Percentiles rank a stretch among this genome's conserved stretches.
These are phyloP conservation scores for Lasioglossum vierecki DNA, from an alignment of 2,888 invertebrate genomes.

Conservation along the genomic window DNA sequence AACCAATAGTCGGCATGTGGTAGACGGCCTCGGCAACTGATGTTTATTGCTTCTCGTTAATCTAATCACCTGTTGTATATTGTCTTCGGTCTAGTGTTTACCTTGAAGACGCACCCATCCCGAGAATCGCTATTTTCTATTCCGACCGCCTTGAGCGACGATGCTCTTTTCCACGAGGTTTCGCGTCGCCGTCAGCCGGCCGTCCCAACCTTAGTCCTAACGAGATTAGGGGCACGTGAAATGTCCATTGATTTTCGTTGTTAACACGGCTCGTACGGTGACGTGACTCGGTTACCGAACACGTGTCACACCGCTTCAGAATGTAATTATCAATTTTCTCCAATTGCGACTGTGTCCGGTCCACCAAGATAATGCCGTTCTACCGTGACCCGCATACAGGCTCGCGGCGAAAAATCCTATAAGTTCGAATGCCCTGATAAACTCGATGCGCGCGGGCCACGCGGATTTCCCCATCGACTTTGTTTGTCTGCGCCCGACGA, in stretches of 20 bases:
- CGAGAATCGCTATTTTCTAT: conserved; percentile 13
- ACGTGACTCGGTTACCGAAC: conserved; percentile 22
- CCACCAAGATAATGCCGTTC: neutral
- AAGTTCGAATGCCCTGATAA: neutral
- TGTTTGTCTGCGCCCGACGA: neutral
- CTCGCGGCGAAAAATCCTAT: neutral
- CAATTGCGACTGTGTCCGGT: conserved; percentile 22
- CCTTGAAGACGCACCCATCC: conserved; percentile 25
- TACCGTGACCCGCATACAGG: neutral
- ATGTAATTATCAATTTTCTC: conserved; percentile 40
- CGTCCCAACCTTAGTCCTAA: neutral
- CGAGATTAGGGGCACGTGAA: conserved; percentile 3
- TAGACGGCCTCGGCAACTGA: conserved; percentile 15
- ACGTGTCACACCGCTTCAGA: neutral
- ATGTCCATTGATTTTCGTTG: conserved; percentile 19
- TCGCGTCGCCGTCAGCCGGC: neutral
- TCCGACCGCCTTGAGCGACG: conserved; percentile 4
- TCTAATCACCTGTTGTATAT: conserved; percentile 26
- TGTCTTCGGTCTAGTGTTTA: neutral
- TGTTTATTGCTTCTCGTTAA: conserved; percentile 38
- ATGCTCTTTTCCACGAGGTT: conserved; percentile 7
- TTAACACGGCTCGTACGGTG: conserved; percentile 14
- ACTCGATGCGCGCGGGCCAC: neutral
- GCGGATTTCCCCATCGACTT: neutral
- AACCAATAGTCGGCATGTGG: conserved; percentile 32